Base-by-base conservation (phyloP, 2,888 invertebrate genomes). In the Incurvaria masculella region DNA sequence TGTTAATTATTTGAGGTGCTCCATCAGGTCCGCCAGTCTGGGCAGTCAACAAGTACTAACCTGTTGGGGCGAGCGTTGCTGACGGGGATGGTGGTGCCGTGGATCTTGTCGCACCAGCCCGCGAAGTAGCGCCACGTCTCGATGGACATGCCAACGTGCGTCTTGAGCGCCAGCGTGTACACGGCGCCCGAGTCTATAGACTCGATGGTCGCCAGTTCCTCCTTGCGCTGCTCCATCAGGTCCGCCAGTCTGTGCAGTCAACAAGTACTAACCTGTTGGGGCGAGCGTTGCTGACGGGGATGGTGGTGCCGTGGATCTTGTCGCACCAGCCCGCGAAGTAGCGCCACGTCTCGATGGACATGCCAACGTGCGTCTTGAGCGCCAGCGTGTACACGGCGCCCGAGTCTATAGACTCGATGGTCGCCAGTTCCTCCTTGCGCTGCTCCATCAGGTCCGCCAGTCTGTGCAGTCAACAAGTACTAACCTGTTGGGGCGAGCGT, bases 321-420 rank as follows among this genome's bases (percentile, higher is more conserved):
- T 97, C 97, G 61, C 93, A 88, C 94, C 97, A 97, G 3, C 96
- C 97, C 3, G 96, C 97, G 69, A 94, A 97, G 69, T 97, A 97
- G 38, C 92, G 80, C 93, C 96, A 97, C 0, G 94, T 94, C 63
- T 97, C 96, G 45, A 97, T 94, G 16, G 96, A 96, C 97, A 98
- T 97, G 48, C 97, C 97, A 4, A 98, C 81, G 70, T 97, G 97
- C 0, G 97, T 97, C 67, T 98, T 98, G 16, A 97, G 68, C 0
- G 97, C 97, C 43, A 98, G 73, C 0, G 97, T 97, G 72, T 97
- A 98, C 0, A 98, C 97, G 0, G 97, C 97, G 1, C 97, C 97
- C 0, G 95, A 94, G 69, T 97, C 97, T 1, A 97, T 81, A 0
- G 89, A 85, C 64, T 98, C 97, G 19, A 98, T 85, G 0, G 96